Base-by-base conservation (phyloP, 35 echinoderm and acorn worm species). In the Acanthaster planci region DNA sequence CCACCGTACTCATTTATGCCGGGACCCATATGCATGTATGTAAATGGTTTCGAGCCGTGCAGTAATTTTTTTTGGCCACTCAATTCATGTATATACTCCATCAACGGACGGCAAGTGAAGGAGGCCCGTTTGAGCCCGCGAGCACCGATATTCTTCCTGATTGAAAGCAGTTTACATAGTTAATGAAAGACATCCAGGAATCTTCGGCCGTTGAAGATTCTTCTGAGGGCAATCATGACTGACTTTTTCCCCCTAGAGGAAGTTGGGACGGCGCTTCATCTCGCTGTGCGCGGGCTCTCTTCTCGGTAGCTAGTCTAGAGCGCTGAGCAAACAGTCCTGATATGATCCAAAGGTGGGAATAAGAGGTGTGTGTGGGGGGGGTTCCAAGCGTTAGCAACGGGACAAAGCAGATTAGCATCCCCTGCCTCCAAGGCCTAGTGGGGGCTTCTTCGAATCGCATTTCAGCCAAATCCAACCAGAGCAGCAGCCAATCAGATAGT, bases 101-200 rank as follows among this genome's bases (percentile, higher is more conserved):
- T 72, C 64, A 72, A 12, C 64, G 30, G 22, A 72, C 34, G 64
- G 64, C 64, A 36, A 31, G 23, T 72, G 64, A 31, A 72, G 15
- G 64, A 34, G 34, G 14, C 2, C 23, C 15, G 7, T 35, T 47
- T 30, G 64, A 10, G 30, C 26, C 64, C 64, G 64, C 64, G 2
- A 29, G 19, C 64, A 72, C 4, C 64, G 23, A 72, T 72, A 72
- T 72, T 72, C 64, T 26, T 72, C 34, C 64, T 72, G 64, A 72
- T 72, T 72, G 64, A 72, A 72, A 31, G 64, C 64, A 72, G 64
- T 72, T 72, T 72, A 72, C 64, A 72, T 34, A 72, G 64, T 72
- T 72, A 72, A 72, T 72, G 64, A 72, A 72, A 72, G 23, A 72
- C 64, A 30, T 72, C 64, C 23, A 14, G 64, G 64, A 72, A 72